Conservation (phyloP, 2,113 vertebrate species). For the Athene noctua region DNA sequence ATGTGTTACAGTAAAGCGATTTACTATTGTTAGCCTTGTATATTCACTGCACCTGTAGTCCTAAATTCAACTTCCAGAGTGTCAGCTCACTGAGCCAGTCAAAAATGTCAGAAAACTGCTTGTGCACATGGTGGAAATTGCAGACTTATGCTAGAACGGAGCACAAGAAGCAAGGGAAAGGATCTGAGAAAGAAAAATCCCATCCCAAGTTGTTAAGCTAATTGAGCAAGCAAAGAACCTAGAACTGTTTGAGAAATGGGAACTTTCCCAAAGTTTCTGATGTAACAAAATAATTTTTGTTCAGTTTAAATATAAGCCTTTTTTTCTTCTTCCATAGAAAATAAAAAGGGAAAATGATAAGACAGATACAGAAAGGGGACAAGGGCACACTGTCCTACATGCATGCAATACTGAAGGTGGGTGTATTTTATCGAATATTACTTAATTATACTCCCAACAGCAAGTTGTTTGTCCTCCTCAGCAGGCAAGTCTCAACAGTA, state of each 20-base stretch:
- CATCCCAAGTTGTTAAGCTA: neutral
- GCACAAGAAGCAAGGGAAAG: neutral
- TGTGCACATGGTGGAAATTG: neutral
- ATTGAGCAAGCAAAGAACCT: neutral
- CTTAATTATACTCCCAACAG: neutral
- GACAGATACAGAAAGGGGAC: neutral
- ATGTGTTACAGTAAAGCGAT: neutral
- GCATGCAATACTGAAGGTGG: fast-evolving
- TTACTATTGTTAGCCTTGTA: neutral
- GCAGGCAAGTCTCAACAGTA: neutral
- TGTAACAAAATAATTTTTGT: neutral
- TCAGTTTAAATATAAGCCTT: neutral
- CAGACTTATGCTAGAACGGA: neutral
- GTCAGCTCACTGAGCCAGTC: neutral
- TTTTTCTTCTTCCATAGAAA: neutral
- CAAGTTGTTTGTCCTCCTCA: neutral
- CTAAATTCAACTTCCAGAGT: neutral
- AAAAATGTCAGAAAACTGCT: neutral
- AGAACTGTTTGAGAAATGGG: neutral
- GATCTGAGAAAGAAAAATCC: neutral
- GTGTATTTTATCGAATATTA: neutral
- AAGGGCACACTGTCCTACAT: neutral
- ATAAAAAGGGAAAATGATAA: neutral
- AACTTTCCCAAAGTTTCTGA: neutral
- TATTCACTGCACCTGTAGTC: neutral